These are phyloP conservation scores for Gila orcuttii DNA, from an alignment of 2,113 vertebrate species.

Conservation along the genomic window DNA sequence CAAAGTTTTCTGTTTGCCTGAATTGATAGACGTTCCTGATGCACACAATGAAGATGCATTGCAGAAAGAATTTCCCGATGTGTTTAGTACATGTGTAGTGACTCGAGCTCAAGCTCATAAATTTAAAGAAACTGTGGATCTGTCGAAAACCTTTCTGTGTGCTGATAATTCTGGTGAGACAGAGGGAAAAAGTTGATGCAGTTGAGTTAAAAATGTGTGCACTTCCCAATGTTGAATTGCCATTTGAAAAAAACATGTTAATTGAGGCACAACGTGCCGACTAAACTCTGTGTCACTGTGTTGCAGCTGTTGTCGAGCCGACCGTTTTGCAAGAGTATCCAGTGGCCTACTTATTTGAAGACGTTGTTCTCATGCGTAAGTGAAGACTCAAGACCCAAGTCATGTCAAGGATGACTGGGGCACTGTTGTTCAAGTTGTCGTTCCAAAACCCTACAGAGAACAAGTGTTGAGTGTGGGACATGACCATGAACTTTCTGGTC, in stretches of 20 bases:
- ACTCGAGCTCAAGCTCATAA: background rate
- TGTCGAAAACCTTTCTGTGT: conserved; percentile 17
- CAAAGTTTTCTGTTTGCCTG: conserved; percentile 9
- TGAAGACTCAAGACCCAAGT: too few species aligned
- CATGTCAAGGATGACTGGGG: too few species aligned
- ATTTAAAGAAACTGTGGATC: background rate
- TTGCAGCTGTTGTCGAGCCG: too few species aligned
- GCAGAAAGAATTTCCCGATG: background rate
- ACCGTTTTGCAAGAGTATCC: too few species aligned
- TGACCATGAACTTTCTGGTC: conserved; percentile 31
- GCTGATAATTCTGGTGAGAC: background rate
- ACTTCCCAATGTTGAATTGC: background rate
- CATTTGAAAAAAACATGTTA: background rate
- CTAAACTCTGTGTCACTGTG: too few species aligned
- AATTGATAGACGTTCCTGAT: background rate
- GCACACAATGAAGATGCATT: background rate
- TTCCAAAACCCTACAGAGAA: background rate
- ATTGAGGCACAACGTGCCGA: background rate
- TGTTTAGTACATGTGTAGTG: background rate
- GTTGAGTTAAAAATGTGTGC: background rate
- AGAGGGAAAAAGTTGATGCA: background rate
- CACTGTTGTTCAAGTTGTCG: conserved; percentile 7
- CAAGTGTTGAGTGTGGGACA: conserved; percentile 28
- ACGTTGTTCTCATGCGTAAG: too few species aligned
- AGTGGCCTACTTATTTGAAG: too few species aligned